Evolutionary conservation across 2,797 vertebrate species (phyloP).

Genomic region (Onychomys arenicola): DNA sequence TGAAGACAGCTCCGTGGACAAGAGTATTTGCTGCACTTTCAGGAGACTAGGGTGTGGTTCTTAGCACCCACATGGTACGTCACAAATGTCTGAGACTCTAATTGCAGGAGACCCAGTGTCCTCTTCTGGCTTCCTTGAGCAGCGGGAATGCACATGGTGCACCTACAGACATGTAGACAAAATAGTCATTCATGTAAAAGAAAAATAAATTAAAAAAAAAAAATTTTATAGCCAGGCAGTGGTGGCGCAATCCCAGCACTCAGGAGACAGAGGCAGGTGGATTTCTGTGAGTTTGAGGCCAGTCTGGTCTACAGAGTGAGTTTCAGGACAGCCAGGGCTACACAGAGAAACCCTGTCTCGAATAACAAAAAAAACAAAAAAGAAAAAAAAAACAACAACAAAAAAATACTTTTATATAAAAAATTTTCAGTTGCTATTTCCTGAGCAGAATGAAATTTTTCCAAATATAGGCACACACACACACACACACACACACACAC

Average conservation of each 20-base stretch:
- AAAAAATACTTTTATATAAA: background rate
- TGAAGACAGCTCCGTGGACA: background rate
- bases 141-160: too few relatives aligned
- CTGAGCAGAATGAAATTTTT: slow-evolving; percentile 17
- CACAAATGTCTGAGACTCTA: background rate
- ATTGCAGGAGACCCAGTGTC: background rate
- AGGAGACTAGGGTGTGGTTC: background rate
- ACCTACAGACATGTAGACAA: background rate
- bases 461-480: background rate
- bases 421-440: background rate
- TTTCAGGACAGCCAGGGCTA: background rate
- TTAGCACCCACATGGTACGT: background rate
- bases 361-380: background rate
- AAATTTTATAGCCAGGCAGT: background rate
- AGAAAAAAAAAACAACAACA: background rate
- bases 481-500: too few relatives aligned
- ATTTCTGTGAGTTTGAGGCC: background rate
- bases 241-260: background rate
- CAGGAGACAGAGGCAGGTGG: background rate
- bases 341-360: background rate
- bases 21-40: background rate
- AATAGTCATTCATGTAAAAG: background rate
- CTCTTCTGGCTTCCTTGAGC: background rate
- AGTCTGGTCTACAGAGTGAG: background rate
- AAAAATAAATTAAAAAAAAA: background rate